These are phyloP conservation scores for Tachina fera DNA, from an alignment of 2,888 invertebrate genomes.

Conservation along the genomic window DNA sequence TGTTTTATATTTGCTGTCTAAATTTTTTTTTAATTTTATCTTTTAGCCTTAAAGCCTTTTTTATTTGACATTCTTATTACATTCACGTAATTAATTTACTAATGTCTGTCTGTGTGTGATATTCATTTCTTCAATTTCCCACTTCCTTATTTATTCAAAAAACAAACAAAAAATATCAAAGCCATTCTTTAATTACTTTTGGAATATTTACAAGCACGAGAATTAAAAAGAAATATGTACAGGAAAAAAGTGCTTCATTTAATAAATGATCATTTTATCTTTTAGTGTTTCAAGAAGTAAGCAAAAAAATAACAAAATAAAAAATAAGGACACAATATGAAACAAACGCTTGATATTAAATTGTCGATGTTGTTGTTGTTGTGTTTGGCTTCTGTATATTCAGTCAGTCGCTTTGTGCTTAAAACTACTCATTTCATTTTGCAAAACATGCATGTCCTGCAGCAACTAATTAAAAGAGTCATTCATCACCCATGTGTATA, in stretches of 20 bases:
- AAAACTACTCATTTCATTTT: slow-evolving; percentile 73
- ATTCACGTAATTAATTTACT: slow-evolving; percentile 9
- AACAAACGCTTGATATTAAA: slow-evolving; percentile 37
- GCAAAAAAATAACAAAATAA: neutral
- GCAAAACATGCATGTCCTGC: slow-evolving; percentile 83
- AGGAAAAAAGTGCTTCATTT: slow-evolving; percentile 11
- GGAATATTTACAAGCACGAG: slow-evolving; percentile 34
- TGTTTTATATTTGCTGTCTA: no score
- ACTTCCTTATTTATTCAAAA: slow-evolving; percentile 18
- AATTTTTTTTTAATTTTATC: neutral
- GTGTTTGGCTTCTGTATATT: neutral
- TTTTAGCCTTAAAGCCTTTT: neutral
- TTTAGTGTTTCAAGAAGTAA: slow-evolving; percentile 17
- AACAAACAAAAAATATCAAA: neutral
- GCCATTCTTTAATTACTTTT: slow-evolving; percentile 31
- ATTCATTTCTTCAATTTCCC: neutral
- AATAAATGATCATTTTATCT: slow-evolving; percentile 61
- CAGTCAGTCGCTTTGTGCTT: slow-evolving; percentile 18
- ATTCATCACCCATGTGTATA: slow-evolving; percentile 81
- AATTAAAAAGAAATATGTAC: neutral
- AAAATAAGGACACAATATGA: neutral
- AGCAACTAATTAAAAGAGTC: slow-evolving; percentile 83
- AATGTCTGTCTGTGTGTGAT: neutral
- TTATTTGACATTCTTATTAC: neutral
- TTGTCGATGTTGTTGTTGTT: slow-evolving; percentile 3